Evolutionary conservation across 2,113 vertebrate species (phyloP), one percentile per base, ranked within the genome.

Genomic region (Melanerpes formicivorus): DNA sequence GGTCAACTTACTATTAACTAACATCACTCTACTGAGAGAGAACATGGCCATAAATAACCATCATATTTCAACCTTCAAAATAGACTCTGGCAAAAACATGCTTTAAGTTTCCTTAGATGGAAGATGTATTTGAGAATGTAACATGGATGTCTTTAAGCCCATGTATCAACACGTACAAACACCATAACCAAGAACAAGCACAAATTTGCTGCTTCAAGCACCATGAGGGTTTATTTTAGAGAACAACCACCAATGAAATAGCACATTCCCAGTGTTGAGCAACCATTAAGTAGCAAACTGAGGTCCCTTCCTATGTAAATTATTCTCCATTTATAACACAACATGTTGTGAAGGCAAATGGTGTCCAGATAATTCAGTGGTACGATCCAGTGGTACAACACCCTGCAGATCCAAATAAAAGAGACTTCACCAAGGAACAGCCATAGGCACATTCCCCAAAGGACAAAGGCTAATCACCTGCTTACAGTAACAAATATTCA

Each of bases 1-100:
- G n/a, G 25, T 79, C 11, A 59, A 59, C 30, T 63, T 37, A 15
- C 22, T 34, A 62, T 62, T 34, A 37, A 63, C 37, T 62, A 37
- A 48, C 0, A 0, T 26, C 66, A 77, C 7, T 52, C 34, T 21
- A 84, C 1, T n/a, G 13, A 37, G 14, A 18, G n/a, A 73, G 10
- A 69, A 13, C 12, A 73, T 11, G 23, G 40, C 30, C 44, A 54
- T 44, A 76, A 79, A 50, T 37, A 89, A 54, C 12, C 15, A 48
- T 18, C 52, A 54, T 0, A 2, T 90, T 67, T 75, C 30, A 78
- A 78, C 5, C 16, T 70, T 70, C 50, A 76, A 79, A 79, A 65
- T 54, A 37, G 4, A 84, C 27, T 89, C n/a, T 40, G 17, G 72
- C 13, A 87, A 84, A 91, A 95, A 37, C 14, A 60, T 3, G 14